These are phyloP conservation scores for Lepidocyrtinus sp. DNA, from an alignment of 2,888 invertebrate genomes.

Conservation along the genomic window DNA sequence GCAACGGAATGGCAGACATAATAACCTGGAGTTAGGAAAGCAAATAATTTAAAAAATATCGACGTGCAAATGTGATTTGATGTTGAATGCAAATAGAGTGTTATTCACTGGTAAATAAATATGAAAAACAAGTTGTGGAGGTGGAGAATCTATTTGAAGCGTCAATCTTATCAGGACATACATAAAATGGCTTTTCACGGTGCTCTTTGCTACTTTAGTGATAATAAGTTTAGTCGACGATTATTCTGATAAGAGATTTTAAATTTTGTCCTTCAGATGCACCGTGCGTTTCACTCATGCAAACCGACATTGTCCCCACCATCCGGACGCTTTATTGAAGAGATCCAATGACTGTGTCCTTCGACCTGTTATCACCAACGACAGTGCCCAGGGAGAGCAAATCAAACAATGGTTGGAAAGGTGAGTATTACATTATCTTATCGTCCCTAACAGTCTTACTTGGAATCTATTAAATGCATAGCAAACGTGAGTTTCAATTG, in stretches of 20 bases:
- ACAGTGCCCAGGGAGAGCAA: constrained; percentile 74
- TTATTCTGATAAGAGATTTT: constrained; percentile 17
- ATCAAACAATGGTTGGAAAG: constrained; percentile 76
- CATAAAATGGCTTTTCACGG: constrained; percentile 16
- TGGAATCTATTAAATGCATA: too few species aligned
- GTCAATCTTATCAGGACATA: constrained; percentile 11
- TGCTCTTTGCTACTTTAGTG: background rate
- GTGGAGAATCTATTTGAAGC: constrained; percentile 7
- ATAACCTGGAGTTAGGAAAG: too few species aligned
- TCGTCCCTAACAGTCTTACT: constrained; percentile 9
- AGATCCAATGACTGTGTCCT: constrained; percentile 74
- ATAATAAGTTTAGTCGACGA: background rate
- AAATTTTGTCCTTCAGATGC: constrained; percentile 73
- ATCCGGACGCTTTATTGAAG: constrained; percentile 78
- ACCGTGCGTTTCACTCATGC: constrained; percentile 82
- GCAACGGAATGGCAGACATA: too few species aligned
- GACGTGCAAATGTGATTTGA: too few species aligned
- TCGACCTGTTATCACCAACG: constrained; percentile 74
- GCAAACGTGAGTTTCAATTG: too few species aligned
- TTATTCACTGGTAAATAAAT: constrained; percentile 6
- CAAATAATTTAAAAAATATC: constrained; percentile 5
- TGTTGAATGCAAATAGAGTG: background rate
- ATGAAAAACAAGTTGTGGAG: constrained; percentile 2
- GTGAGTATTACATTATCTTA: constrained; percentile 64
- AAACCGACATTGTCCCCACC: constrained; percentile 82